These are phyloP conservation scores for Lepidochrysops patricia DNA, from an alignment of 2,888 invertebrate species.

Conservation along the genomic window DNA sequence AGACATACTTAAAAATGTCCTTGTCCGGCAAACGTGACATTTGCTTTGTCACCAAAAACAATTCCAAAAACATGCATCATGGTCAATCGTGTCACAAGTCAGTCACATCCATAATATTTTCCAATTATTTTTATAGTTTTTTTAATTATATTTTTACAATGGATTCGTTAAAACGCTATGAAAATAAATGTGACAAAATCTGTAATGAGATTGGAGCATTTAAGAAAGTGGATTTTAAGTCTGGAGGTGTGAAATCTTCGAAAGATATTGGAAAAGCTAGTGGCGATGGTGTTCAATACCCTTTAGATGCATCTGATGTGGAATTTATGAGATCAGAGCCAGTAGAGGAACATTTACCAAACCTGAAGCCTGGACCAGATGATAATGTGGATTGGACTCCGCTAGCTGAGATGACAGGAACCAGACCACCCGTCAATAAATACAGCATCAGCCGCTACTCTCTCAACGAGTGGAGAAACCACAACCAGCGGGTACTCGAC, in stretches of 20 bases:
- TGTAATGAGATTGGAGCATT: neutral
- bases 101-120: neutral
- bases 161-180: neutral
- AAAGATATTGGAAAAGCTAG: neutral
- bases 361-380: conserved; percentile 77
- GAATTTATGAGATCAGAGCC: conserved; percentile 24
- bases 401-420: conserved; percentile 79
- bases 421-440: conserved; percentile 82
- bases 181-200: neutral
- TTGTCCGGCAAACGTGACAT: neutral
- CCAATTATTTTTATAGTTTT: neutral
- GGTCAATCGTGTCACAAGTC: neutral
- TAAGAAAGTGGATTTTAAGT: neutral
- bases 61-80: too few relatives aligned
- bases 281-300: neutral
- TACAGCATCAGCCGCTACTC: conserved; percentile 84
- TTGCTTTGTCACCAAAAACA: neutral
- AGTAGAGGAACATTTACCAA: conserved; percentile 41
- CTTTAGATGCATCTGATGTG: conserved; percentile 20
- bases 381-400: conserved; percentile 85
- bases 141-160: neutral
- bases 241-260: neutral
- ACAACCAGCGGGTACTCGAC: conserved; percentile 71
- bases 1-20: neutral
- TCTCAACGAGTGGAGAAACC: conserved; percentile 81